Evolutionary conservation across 2,888 invertebrate species (phyloP), one percentile per base, ranked within the genome.

Genomic region (Pterobdella sp.): DNA sequence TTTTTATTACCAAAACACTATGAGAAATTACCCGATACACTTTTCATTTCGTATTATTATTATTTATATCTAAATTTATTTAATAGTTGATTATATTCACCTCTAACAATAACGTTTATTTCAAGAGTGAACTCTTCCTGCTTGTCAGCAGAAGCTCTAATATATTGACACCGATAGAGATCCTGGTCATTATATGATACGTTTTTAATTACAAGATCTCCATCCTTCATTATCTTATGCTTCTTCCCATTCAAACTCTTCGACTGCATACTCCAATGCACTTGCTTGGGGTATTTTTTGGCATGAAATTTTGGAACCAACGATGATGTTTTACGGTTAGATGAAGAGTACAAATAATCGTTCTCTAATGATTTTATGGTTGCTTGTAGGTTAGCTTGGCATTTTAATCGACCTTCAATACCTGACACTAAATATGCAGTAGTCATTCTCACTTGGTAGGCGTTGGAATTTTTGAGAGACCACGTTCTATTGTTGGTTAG

Each of bases 21-120:
- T n/a, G n/a, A n/a, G n/a, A n/a, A n/a, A n/a, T n/a, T n/a, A n/a
- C n/a, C n/a, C n/a, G n/a, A n/a, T n/a, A n/a, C n/a, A n/a, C n/a
- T n/a, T n/a, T n/a, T n/a, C n/a, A n/a, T n/a, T n/a, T n/a, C n/a
- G n/a, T n/a, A n/a, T n/a, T n/a, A n/a, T n/a, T n/a, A n/a, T n/a
- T n/a, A n/a, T n/a, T n/a, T n/a, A n/a, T n/a, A n/a, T n/a, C n/a
- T n/a, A n/a, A n/a, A n/a, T n/a, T n/a, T n/a, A n/a, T n/a, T n/a
- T n/a, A n/a, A n/a, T n/a, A n/a, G n/a, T n/a, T n/a, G n/a, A n/a
- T n/a, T n/a, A 7, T 18, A 56, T 26, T n/a, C 60, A 56, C 60
- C 60, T 56, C 60, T 56, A 4, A 56, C 60, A 26, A 56, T 26
- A 56, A 56, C 60, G 60, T 56, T 56, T 22, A 56, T 56, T n/a